Base-by-base conservation (phyloP, 1,140 invertebrate species). In the Zaprionus gabonicus region DNA sequence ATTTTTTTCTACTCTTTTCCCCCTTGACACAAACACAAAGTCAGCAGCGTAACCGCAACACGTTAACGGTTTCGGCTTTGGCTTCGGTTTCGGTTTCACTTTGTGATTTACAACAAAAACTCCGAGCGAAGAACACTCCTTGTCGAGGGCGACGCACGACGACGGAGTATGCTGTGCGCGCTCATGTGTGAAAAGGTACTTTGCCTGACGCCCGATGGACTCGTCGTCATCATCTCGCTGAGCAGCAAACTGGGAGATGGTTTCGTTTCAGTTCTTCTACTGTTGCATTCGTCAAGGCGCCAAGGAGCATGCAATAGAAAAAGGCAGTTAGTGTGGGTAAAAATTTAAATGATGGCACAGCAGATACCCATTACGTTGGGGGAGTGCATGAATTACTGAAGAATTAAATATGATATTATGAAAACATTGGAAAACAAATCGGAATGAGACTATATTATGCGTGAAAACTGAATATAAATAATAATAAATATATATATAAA, bases 181-280 rank as follows among this genome's bases (percentile, higher is more conserved):
- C 73, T 91, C 84, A 91, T 91, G 90, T 91, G 90, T 90, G 90
- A 91, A 91, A 91, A 91, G 84, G 84, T 88, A 91, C 84, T 91
- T 83, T 78, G 80, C 71, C 68, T 76, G 71, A 62, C 62, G 46
- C 46, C 46, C 46, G 46, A 23, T 20, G 17, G 1, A 15, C 44
- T 20, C 17, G n/a, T 20, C 44, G 44, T 12, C 46, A 9, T 46
- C 41, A 46, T 6, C 17, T 23, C 46, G 20, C 10, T 12, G 20
- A 51, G 46, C 46, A 12, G 46, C 20, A 25, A 3, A 20, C 46
- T 55, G 63, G 20, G 27, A 58, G 17, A 58, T 25, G 46, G 46
- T 51, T 51, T 13, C 68, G 57, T 77, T 71, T 20, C 49, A 73
- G 71, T 70, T 65, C 58, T 51, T 56, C 60, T 60, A 67, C 64